These are phyloP conservation scores for Encarsia formosa DNA, from an alignment of 2,888 invertebrate species.

Conservation along the genomic window DNA sequence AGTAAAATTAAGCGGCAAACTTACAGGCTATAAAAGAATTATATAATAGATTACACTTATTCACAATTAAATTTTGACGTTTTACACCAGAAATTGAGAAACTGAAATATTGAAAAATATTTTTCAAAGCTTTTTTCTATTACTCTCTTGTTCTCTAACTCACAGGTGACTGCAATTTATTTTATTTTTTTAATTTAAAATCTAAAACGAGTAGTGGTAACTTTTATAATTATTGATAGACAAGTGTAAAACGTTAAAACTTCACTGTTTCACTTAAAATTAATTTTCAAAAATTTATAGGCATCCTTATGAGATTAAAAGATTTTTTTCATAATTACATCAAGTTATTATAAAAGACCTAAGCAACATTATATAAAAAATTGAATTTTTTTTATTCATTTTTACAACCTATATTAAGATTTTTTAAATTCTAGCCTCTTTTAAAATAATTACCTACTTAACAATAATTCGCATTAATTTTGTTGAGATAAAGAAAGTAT, in stretches of 20 bases:
- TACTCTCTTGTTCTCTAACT: too few relatives aligned
- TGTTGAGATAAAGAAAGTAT: too few relatives aligned
- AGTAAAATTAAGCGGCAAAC: conserved; percentile 23
- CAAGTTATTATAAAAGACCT: conserved; percentile 22
- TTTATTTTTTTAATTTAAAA: too few relatives aligned
- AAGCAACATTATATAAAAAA: conserved; percentile 23
- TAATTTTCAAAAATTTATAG: conserved; percentile 17
- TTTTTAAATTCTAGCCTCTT: conserved; percentile 9
- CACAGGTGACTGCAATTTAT: too few relatives aligned
- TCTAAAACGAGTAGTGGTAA: too few relatives aligned
- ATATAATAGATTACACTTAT: conserved; percentile 20
- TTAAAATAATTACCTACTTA: conserved; percentile 1
- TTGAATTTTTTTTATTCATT: conserved; percentile 11
- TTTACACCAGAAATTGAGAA: too few relatives aligned
- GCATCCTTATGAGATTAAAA: conserved; percentile 13
- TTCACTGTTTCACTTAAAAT: conserved; percentile 18
- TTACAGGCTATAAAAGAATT: conserved; percentile 23
- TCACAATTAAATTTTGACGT: conserved; percentile 26
- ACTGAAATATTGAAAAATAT: too few relatives aligned
- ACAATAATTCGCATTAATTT: too few relatives aligned
- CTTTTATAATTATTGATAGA: too few relatives aligned
- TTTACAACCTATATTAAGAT: conserved; percentile 16
- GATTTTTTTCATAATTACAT: conserved; percentile 10
- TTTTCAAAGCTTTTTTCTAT: too few relatives aligned
- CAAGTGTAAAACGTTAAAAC: conserved; percentile 17